A percentile compares a stretch with the other conserved stretches of the same genome.
Evolutionary conservation across 2,888 invertebrate species (phyloP).

Genomic region (Druceiella hillmani): DNA sequence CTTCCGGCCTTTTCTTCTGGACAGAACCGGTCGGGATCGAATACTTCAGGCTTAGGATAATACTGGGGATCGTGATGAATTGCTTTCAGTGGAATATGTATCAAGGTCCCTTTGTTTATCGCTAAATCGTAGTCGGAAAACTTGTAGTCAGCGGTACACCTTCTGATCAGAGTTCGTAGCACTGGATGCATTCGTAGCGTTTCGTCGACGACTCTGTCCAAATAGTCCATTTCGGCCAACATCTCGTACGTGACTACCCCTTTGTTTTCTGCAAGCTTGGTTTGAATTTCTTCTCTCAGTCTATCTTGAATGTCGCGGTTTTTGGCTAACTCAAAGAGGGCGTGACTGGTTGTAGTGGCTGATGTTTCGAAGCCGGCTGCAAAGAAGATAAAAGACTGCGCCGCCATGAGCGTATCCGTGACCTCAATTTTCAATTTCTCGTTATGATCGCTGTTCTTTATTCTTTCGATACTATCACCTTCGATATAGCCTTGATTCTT

Average conservation of each 20-base stretch:
- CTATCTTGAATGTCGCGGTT: conserved; percentile 27
- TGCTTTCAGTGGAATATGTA: conserved; percentile 35
- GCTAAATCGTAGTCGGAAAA: conserved; percentile 30
- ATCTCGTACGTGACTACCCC: conserved; percentile 30
- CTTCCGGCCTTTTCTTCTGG: conserved; percentile 30
- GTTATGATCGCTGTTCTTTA: conserved; percentile 16
- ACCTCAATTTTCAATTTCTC: conserved; percentile 20
- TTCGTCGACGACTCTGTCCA: conserved; percentile 33
- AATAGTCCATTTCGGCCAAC: conserved; percentile 29
- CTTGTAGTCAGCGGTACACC: conserved; percentile 33
- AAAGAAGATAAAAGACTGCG: conserved; percentile 47
- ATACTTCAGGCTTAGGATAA: conserved; percentile 35
- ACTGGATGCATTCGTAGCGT: conserved; percentile 35
- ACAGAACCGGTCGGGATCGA: conserved; percentile 34
- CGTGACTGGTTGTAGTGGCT: conserved; percentile 28
- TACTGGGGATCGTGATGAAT: conserved; percentile 32
- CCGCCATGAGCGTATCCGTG: conserved; percentile 33
- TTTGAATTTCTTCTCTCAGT: conserved; percentile 30
- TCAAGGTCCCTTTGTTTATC: conserved; percentile 32
- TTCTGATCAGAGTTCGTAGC: conserved; percentile 31
- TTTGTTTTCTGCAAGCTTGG: conserved; percentile 26
- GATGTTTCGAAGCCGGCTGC: conserved; percentile 36
- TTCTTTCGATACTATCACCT: conserved; percentile 31
- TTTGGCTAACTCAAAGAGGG: conserved; percentile 33
- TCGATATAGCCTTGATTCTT: conserved; percentile 28